phyloP scores from a whole-genome alignment of 2,888 invertebrate species.

The Noctua comes region DNA sequence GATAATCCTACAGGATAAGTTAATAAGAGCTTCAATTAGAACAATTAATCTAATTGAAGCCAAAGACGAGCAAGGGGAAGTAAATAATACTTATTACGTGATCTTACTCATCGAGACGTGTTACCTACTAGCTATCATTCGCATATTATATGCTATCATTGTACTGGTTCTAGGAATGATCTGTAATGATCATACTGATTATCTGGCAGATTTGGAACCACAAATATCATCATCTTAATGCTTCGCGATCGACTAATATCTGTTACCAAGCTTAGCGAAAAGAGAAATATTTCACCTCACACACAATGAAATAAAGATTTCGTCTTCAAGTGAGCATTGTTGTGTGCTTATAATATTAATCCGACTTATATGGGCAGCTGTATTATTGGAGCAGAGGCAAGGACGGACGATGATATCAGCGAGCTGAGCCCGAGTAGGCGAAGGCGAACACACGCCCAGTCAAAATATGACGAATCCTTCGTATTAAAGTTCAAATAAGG shows the following conservation, averaged over 20 bases:
- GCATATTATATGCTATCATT: constrained; percentile 12
- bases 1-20: constrained; percentile 51
- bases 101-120: constrained; percentile 35
- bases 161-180: constrained; percentile 9
- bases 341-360: constrained; percentile 39
- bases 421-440: constrained; percentile 64
- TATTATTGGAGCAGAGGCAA: constrained; percentile 54
- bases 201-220: not conserved
- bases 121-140: constrained; percentile 16
- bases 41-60: constrained; percentile 64
- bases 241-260: not conserved
- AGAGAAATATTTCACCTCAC: not conserved
- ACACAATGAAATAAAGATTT: constrained; percentile 4
- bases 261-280: not conserved
- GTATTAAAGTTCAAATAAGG: constrained; percentile 52
- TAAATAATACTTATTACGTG: constrained; percentile 40
- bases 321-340: constrained; percentile 31
- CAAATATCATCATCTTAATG: not conserved
- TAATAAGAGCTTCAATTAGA: constrained; percentile 56
- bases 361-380: constrained; percentile 47
- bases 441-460: constrained; percentile 60
- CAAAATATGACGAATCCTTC: constrained; percentile 62
- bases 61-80: constrained; percentile 49
- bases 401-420: constrained; percentile 70
- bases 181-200: constrained; percentile 3